Conservation (phyloP, 1,140 invertebrate species). For the Heliconius hewitsoni region DNA sequence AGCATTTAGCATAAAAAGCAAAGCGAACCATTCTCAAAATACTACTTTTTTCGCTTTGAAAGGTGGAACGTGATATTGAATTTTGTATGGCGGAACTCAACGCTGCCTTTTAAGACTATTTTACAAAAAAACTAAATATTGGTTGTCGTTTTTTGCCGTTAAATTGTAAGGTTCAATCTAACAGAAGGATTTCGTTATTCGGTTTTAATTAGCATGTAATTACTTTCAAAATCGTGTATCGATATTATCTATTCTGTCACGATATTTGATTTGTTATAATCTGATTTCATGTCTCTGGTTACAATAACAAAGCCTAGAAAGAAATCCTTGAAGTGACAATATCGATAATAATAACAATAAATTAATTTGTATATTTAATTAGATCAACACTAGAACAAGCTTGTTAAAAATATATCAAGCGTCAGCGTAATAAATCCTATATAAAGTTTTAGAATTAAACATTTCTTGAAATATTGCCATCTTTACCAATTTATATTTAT, state of each 20-base stretch:
- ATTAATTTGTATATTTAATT: conserved; percentile 23
- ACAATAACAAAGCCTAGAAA: conserved; percentile 34
- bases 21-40: no score
- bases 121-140: neutral
- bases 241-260: conserved; percentile 40
- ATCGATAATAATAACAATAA: conserved; percentile 21
- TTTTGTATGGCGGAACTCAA: neutral
- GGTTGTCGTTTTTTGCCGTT: neutral
- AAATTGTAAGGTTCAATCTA: neutral
- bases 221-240: conserved; percentile 38
- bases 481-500: no score
- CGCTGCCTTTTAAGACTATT: no score
- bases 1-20: no score
- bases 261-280: conserved; percentile 37
- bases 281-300: conserved; percentile 30
- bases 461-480: no score
- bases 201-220: conserved; percentile 41
- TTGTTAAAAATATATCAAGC: neutral
- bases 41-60: no score
- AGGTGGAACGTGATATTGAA: no score
- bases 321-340: conserved; percentile 42
- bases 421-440: neutral
- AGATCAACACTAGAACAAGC: conserved; percentile 1
- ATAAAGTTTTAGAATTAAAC: neutral
- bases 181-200: conserved; percentile 12